Percentiles rank a stretch among this genome's conserved stretches.
phyloP scores from a whole-genome alignment of 2,797 vertebrate genomes.

The Sebastes cheni region DNA sequence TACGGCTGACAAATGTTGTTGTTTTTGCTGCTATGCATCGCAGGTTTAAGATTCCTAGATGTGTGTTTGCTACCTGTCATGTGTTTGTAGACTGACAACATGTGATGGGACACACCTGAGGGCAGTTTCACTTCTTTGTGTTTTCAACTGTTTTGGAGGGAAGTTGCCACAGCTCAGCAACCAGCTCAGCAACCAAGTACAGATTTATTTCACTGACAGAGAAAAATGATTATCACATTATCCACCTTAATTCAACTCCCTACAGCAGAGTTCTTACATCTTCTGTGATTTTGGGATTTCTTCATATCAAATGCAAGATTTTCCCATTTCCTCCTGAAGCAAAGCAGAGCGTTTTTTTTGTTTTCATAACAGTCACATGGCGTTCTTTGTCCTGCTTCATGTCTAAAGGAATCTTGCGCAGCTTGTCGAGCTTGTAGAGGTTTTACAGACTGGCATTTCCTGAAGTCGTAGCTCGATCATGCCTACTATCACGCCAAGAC shows the following conservation, averaged over 20 bases:
- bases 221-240: background rate
- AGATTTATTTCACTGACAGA: background rate
- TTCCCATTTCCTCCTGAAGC: background rate
- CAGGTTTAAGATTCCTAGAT: background rate
- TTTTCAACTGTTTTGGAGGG: background rate
- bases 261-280: background rate
- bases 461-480: background rate
- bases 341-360: background rate
- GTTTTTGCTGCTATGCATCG: too few species aligned
- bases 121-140: background rate
- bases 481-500: background rate
- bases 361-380: background rate
- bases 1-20: constrained; percentile 50
- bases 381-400: background rate
- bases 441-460: background rate
- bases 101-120: background rate
- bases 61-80: background rate
- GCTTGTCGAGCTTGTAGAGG: background rate
- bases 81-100: background rate
- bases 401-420: constrained; percentile 4
- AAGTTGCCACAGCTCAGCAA: background rate
- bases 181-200: background rate
- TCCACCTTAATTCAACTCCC: background rate
- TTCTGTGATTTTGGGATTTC: background rate
- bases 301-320: background rate